Conservation (phyloP, 2,797 vertebrate genomes). For the Microchirus variegatus region DNA sequence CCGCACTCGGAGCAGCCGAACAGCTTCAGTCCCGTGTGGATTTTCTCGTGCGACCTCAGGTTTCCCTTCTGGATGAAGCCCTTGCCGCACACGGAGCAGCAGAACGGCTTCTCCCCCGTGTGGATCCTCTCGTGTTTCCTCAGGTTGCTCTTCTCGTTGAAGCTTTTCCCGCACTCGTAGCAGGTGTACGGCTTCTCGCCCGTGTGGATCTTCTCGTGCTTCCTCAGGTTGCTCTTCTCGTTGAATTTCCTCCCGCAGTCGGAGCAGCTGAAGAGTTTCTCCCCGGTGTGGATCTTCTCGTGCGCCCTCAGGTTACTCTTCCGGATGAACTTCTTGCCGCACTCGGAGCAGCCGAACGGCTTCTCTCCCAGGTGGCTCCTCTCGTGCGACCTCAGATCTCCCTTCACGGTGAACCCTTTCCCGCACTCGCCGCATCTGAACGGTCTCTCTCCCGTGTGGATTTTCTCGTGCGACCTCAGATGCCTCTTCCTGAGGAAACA, state of each 20-base stretch:
- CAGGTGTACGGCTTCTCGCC: not conserved
- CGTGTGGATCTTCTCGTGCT: not conserved
- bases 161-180: not conserved
- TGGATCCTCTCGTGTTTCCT: not conserved
- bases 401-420: not conserved
- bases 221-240: not conserved
- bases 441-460: not conserved
- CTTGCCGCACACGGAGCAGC: not conserved
- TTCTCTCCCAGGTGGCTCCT: not conserved
- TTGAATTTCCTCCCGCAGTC: not conserved
- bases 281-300: not conserved
- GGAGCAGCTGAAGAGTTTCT: not conserved
- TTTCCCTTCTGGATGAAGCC: not conserved
- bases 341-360: not conserved
- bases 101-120: not conserved
- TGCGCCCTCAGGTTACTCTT: not conserved
- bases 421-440: not conserved
- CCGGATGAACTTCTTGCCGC: not conserved
- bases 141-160: not conserved
- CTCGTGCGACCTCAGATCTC: not conserved
- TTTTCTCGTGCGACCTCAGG: not conserved
- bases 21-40: not conserved
- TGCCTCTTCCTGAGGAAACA: not conserved
- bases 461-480: not conserved
- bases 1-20: not conserved